Evolutionary conservation across 2,113 vertebrate species (phyloP).

Genomic region (Struthio camelus): DNA sequence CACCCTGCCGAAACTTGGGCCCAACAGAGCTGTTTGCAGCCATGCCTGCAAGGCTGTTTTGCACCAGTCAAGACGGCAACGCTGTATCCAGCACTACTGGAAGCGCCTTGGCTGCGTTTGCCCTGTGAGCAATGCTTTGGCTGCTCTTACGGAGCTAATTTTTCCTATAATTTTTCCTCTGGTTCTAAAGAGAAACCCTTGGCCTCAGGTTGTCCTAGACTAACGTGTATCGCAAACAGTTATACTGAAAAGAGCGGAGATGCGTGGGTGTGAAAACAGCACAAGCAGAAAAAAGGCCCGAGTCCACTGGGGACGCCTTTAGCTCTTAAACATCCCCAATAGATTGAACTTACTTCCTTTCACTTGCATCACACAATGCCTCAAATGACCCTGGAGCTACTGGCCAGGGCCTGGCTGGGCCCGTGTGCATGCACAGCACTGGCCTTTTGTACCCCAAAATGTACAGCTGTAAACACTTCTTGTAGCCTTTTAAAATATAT

Average conservation of each 20-base stretch:
- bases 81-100: accelerated
- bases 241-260: not conserved
- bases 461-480: not conserved
- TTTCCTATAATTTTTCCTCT: not conserved
- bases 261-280: not conserved
- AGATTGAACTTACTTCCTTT: not conserved
- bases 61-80: not conserved
- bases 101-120: not conserved
- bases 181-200: not conserved
- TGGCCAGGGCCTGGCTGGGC: not conserved
- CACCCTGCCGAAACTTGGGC: not conserved
- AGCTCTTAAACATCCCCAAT: not conserved
- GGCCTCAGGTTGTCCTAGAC: accelerated
- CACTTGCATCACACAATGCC: accelerated
- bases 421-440: not conserved
- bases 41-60: not conserved
- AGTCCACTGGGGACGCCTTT: not conserved
- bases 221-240: not conserved
- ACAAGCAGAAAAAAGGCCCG: not conserved
- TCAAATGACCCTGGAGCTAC: not conserved
- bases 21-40: not conserved
- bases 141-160: accelerated
- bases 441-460: not conserved
- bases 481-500: not conserved
- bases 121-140: accelerated